phyloP scores from a whole-genome alignment of 2,888 invertebrate species.

The Hyposoter dolosus region DNA sequence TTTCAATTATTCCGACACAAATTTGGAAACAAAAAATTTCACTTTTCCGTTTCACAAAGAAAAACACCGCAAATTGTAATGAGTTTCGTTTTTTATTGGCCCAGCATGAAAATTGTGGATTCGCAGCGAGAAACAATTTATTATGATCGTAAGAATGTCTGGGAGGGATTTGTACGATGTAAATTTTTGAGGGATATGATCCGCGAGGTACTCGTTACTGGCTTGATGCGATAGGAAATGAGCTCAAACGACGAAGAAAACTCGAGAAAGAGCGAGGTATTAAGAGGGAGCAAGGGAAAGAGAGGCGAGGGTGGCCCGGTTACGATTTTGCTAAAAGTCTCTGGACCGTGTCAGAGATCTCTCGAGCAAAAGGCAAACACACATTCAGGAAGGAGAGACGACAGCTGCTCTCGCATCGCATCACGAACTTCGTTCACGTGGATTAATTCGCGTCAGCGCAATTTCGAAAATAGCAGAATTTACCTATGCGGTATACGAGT shows the following conservation, averaged over 20 bases:
- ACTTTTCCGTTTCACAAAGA: not conserved
- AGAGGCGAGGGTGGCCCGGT: constrained; percentile 66
- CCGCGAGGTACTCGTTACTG: not conserved
- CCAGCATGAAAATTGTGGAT: not conserved
- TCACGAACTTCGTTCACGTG: constrained; percentile 59
- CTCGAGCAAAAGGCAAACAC: constrained; percentile 48
- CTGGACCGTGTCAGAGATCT: constrained; percentile 60
- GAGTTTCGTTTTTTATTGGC: not conserved
- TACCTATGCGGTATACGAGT: constrained; percentile 18
- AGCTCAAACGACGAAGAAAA: constrained; percentile 30
- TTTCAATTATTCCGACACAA: not conserved
- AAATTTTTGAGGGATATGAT: not conserved
- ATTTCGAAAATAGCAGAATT: constrained; percentile 75
- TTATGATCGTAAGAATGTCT: constrained; percentile 43
- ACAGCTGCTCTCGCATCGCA: constrained; percentile 75
- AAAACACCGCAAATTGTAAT: not conserved
- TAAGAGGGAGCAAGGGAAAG: constrained; percentile 41
- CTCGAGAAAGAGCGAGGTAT: constrained; percentile 13
- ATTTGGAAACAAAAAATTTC: not conserved
- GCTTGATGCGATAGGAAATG: constrained; percentile 43
- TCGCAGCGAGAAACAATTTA: constrained; percentile 50
- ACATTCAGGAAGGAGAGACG: constrained; percentile 65
- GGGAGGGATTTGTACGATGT: not conserved
- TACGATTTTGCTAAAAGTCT: constrained; percentile 58
- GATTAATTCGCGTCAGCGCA: constrained; percentile 74